Conservation (phyloP, 2,797 vertebrate species). For the Columba guinea region DNA sequence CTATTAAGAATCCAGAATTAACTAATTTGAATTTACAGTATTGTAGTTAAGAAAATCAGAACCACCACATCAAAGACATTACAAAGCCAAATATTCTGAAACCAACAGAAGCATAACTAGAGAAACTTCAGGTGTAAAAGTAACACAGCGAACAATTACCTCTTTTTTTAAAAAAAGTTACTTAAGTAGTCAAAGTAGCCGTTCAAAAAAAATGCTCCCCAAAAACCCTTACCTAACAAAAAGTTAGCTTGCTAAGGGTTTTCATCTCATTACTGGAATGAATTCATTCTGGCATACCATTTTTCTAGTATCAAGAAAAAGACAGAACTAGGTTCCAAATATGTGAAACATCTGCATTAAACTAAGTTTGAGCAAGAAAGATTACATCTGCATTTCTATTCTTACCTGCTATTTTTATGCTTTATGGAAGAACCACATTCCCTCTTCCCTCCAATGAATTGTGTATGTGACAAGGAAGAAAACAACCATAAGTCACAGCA, state of each 20-base stretch:
- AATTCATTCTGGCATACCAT: background rate
- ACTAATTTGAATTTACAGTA: background rate
- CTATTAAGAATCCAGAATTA: background rate
- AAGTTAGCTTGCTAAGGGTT: background rate
- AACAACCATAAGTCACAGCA: conserved; percentile 38
- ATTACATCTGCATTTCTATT: background rate
- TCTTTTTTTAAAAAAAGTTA: background rate
- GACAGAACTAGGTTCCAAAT: background rate
- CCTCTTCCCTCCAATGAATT: background rate
- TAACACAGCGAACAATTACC: background rate
- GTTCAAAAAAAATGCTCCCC: background rate
- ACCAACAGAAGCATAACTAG: background rate
- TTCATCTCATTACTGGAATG: background rate
- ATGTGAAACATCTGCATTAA: background rate
- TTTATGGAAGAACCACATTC: background rate
- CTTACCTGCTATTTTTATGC: background rate
- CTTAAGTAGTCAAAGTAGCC: background rate
- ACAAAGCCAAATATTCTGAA: background rate
- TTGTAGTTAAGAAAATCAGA: background rate
- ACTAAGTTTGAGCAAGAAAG: background rate
- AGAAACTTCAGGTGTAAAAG: background rate
- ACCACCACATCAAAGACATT: background rate
- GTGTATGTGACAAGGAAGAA: background rate
- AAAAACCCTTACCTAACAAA: background rate
- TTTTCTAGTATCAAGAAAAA: background rate